A percentile compares a stretch with the other conserved stretches of the same genome.
Evolutionary conservation across 2,888 invertebrate species (phyloP).

Genomic region (Diarsia rubi): DNA sequence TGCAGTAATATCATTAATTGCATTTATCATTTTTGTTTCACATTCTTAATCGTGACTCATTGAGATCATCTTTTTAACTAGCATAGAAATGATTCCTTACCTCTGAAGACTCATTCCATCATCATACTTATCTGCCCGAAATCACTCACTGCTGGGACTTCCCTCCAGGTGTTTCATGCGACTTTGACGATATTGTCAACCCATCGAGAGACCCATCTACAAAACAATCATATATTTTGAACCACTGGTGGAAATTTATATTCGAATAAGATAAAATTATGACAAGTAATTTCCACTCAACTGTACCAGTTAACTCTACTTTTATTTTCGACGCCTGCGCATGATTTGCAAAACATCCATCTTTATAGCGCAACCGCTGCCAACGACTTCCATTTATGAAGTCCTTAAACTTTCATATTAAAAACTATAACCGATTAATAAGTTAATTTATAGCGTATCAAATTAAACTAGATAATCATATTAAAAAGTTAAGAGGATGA

Average conservation of each 20-base stretch:
- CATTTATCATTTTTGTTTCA: no score
- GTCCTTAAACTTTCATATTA: constrained; percentile 50
- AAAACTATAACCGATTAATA: constrained; percentile 28
- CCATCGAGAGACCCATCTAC: no score
- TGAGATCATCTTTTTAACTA: background rate
- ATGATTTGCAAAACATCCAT: constrained; percentile 68
- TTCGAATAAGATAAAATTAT: background rate
- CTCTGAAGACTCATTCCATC: background rate
- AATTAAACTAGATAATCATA: constrained; percentile 35
- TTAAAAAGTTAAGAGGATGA: constrained; percentile 29
- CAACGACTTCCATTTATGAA: constrained; percentile 62
- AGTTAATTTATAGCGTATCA: constrained; percentile 37
- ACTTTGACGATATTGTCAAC: no score
- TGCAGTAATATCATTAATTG: background rate
- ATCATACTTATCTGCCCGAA: no score
- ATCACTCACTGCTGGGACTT: no score
- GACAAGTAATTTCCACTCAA: constrained; percentile 8
- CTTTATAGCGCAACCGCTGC: constrained; percentile 44
- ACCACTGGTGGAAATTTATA: no score
- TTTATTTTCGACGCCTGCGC: constrained; percentile 52
- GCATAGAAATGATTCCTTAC: background rate
- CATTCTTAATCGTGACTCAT: background rate
- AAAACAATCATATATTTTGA: no score
- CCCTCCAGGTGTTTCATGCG: no score
- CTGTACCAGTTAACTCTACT: constrained; percentile 62